Conservation (phyloP, 2,113 vertebrate species). For the Heteronetta atricapilla region DNA sequence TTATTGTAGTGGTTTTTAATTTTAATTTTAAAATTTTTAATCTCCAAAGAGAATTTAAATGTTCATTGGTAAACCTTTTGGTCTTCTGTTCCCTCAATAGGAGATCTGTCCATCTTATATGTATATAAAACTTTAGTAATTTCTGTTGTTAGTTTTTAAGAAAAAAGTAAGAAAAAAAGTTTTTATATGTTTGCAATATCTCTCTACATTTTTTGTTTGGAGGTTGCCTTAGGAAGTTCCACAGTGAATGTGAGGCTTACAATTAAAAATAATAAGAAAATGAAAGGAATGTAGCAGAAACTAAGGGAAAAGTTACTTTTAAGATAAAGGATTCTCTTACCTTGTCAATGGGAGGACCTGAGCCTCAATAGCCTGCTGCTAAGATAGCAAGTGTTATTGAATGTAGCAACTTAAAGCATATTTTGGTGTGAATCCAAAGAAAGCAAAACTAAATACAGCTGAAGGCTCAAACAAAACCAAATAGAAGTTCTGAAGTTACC, state of each 20-base stretch:
- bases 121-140: not conserved
- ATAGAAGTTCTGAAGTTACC: not conserved
- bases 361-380: not conserved
- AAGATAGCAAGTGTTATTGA: not conserved
- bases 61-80: constrained; percentile 8
- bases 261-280: not conserved
- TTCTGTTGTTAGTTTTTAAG: not conserved
- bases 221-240: not conserved
- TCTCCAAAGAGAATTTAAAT: constrained; percentile 25
- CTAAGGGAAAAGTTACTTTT: not conserved
- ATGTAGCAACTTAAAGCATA: not conserved
- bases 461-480: not conserved
- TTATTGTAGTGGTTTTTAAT: not conserved
- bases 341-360: not conserved
- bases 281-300: not conserved
- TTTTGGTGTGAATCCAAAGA: not conserved
- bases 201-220: not conserved
- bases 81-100: not conserved
- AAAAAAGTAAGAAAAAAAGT: no score
- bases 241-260: not conserved
- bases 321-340: not conserved
- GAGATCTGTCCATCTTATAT: not conserved
- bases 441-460: not conserved
- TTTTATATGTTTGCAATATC: not conserved
- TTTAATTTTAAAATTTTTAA: not conserved